These are phyloP conservation scores for Ectemnius continuus DNA, from an alignment of 2,888 invertebrate species.

Conservation along the genomic window DNA sequence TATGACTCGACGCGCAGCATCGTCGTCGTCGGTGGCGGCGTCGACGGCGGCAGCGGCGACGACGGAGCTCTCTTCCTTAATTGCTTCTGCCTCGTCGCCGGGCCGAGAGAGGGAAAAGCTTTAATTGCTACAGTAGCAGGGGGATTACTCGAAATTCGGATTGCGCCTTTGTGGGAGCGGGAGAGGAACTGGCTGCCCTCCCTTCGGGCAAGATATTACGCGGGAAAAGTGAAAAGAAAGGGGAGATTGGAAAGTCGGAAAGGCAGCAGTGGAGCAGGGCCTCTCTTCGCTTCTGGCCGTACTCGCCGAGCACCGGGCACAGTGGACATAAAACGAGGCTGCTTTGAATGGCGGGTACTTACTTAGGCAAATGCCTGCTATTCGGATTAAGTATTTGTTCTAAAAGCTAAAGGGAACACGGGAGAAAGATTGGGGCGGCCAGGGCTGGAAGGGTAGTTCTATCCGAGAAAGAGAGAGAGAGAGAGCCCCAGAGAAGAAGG, in stretches of 20 bases:
- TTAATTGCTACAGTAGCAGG: slow-evolving; percentile 17
- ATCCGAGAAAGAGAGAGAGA: no score
- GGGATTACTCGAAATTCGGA: slow-evolving; percentile 39
- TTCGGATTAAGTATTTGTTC: slow-evolving; percentile 77
- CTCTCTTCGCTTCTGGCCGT: slow-evolving; percentile 33
- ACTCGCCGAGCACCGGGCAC: no score
- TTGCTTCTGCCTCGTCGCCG: not conserved
- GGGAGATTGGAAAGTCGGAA: slow-evolving; percentile 40
- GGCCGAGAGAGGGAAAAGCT: not conserved
- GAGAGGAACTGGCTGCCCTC: not conserved
- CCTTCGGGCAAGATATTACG: slow-evolving; percentile 33
- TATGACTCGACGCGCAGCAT: no score
- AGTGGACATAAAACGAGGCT: slow-evolving; percentile 67
- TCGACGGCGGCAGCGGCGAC: no score
- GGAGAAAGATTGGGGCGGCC: slow-evolving; percentile 47
- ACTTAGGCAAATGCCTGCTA: slow-evolving; percentile 76
- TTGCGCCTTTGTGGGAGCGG: slow-evolving; percentile 12
- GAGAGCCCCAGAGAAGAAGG: slow-evolving; percentile 25
- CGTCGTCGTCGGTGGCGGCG: no score
- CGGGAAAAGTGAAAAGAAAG: slow-evolving; percentile 36
- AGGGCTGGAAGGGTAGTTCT: slow-evolving; percentile 21
- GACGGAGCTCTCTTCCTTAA: slow-evolving; percentile 11
- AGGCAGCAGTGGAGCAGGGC: slow-evolving; percentile 26
- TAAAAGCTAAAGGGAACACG: slow-evolving; percentile 71
- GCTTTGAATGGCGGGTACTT: slow-evolving; percentile 74